These are phyloP conservation scores for Daboia siamensis DNA, from an alignment of 2,113 vertebrate species.

Conservation along the genomic window DNA sequence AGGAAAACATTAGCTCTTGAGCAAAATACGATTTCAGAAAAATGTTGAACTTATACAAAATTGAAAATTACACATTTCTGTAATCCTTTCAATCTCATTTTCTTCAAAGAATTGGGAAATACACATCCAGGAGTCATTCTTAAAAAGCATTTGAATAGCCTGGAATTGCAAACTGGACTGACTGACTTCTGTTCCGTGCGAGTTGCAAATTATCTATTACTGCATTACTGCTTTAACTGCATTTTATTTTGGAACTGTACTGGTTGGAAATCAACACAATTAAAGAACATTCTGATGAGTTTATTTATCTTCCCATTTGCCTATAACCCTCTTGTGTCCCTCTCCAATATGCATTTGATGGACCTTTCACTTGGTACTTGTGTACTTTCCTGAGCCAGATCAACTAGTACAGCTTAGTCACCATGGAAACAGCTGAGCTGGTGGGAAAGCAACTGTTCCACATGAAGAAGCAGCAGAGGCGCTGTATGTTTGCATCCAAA, in stretches of 20 bases:
- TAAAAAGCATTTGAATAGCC: conserved; percentile 26
- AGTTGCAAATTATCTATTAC: conserved; percentile 19
- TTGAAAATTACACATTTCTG: neutral
- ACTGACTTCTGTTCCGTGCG: conserved; percentile 22
- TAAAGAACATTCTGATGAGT: conserved; percentile 26
- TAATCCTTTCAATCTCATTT: neutral
- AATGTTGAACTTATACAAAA: neutral
- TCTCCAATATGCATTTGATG: neutral
- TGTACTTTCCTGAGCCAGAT: conserved; percentile 27
- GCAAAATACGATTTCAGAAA: neutral
- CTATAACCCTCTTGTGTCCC: neutral
- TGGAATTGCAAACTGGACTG: neutral
- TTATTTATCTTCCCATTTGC: neutral
- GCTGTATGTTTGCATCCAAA: conserved; percentile 9
- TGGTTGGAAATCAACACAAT: conserved; percentile 21
- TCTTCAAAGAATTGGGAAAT: neutral
- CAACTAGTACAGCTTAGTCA: conserved; percentile 12
- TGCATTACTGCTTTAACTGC: neutral
- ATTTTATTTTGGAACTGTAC: conserved; percentile 46
- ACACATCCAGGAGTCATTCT: neutral
- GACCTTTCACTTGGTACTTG: conserved; percentile 10
- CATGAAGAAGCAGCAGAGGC: conserved; percentile 30
- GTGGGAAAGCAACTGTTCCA: conserved; percentile 43
- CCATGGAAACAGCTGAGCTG: conserved; percentile 32
- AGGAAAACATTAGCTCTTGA: neutral